phyloP scores from a whole-genome alignment of 1,140 invertebrate species.

The Sycophila sp. region DNA sequence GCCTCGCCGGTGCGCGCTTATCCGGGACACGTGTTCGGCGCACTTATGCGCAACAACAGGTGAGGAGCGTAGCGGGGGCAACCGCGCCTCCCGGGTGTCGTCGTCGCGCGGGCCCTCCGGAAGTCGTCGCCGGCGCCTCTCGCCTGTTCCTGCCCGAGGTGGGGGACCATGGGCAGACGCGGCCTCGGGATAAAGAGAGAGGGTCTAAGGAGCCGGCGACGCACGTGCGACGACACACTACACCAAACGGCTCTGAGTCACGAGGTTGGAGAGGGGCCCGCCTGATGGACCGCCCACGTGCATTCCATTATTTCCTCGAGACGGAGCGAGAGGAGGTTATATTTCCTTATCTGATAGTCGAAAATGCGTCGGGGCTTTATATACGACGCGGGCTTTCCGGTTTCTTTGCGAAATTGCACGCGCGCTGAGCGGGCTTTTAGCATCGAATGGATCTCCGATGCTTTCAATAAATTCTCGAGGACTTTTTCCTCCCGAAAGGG shows the following conservation, averaged over 20 bases:
- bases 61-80: constrained; percentile 25
- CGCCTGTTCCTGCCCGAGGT: too few species aligned
- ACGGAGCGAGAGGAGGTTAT: neutral
- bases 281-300: constrained; percentile 21
- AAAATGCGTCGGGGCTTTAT: neutral
- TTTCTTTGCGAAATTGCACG: too few species aligned
- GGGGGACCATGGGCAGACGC: too few species aligned
- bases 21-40: constrained; percentile 34
- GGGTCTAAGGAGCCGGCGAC: neutral
- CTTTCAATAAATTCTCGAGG: too few species aligned
- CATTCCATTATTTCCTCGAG: constrained; percentile 3
- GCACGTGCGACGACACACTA: too few species aligned
- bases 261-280: too few species aligned
- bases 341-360: neutral
- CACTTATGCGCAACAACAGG: constrained; percentile 28
- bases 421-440: too few species aligned
- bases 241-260: too few species aligned
- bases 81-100: constrained; percentile 16
- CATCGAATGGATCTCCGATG: too few species aligned
- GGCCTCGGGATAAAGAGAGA: neutral
- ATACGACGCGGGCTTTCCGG: too few species aligned
- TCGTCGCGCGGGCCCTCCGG: neutral
- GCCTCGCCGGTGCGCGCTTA: constrained; percentile 21
- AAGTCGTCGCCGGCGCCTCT: neutral
- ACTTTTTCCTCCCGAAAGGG: too few species aligned